A percentile compares a stretch with the other conserved stretches of the same genome.
phyloP scores from a whole-genome alignment of 1,140 invertebrate species.

The Bombus turneri region DNA sequence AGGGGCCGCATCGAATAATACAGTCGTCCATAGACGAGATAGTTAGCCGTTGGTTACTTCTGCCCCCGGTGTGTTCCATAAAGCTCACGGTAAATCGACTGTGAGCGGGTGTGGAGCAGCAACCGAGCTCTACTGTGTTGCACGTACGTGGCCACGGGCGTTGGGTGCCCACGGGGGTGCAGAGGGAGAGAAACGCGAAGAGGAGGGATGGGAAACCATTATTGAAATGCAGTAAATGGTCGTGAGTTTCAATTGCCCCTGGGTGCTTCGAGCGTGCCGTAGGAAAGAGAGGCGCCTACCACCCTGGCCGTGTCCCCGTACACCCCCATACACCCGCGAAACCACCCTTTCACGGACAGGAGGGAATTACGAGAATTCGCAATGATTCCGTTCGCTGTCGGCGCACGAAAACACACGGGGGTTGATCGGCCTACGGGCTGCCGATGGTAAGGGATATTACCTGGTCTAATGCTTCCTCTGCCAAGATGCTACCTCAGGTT shows the following conservation, averaged over 20 bases:
- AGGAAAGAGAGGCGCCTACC: slow-evolving; percentile 62
- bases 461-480: background rate
- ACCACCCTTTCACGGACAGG: slow-evolving; percentile 42
- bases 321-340: slow-evolving; percentile 4
- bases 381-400: slow-evolving; percentile 61
- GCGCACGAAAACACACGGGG: slow-evolving; percentile 53
- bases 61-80: slow-evolving; percentile 62
- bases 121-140: slow-evolving; percentile 52
- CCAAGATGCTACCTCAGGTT: background rate
- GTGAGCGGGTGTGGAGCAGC: slow-evolving; percentile 52
- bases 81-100: slow-evolving; percentile 69
- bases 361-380: slow-evolving; percentile 68
- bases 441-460: background rate
- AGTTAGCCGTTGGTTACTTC: slow-evolving; percentile 69
- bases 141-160: slow-evolving; percentile 43
- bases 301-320: background rate
- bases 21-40: slow-evolving; percentile 61
- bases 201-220: slow-evolving; percentile 65
- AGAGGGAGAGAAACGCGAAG: background rate
- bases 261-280: slow-evolving; percentile 65
- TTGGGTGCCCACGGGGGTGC: background rate
- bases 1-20: slow-evolving; percentile 57
- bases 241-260: slow-evolving; percentile 71
- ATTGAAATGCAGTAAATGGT: slow-evolving; percentile 72
- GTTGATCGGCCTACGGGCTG: slow-evolving; percentile 38